A percentile compares a stretch with the other conserved stretches of the same genome.
Conservation (phyloP, 2,797 vertebrate genomes). For the Cetoscarus ocellatus region DNA sequence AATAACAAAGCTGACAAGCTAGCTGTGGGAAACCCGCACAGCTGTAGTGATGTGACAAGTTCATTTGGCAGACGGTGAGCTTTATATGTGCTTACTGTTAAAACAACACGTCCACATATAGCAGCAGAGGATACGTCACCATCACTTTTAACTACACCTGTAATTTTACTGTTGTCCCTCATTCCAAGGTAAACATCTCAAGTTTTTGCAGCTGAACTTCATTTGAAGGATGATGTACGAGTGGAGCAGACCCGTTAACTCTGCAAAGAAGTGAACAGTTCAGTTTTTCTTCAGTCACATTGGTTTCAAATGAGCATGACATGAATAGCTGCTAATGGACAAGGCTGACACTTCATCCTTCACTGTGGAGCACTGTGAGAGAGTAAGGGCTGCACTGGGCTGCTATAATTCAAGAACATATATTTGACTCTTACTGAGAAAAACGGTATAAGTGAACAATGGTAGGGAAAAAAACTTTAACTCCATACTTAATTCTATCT, state of each 20-base stretch:
- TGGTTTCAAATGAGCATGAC: constrained; percentile 8
- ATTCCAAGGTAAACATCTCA: constrained; percentile 70
- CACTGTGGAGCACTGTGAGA: not conserved
- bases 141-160: constrained; percentile 71
- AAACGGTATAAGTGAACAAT: too few species aligned
- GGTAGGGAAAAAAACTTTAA: too few species aligned
- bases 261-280: not conserved
- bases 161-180: constrained; percentile 45
- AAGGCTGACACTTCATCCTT: not conserved
- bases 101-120: constrained; percentile 17
- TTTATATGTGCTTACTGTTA: constrained; percentile 26
- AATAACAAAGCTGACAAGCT: constrained; percentile 8
- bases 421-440: not conserved
- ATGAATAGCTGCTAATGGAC: not conserved
- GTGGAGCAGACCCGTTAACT: not conserved
- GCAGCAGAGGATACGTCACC: constrained; percentile 32
- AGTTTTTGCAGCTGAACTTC: constrained; percentile 73
- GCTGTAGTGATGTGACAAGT: constrained; percentile 26
- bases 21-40: constrained; percentile 15
- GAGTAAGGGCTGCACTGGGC: not conserved
- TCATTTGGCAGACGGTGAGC: constrained; percentile 25
- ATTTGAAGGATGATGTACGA: constrained; percentile 56
- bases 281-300: constrained; percentile 3
- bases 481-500: too few species aligned
- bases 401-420: not conserved